Conservation (phyloP, 2,888 invertebrate species). For the Meteorus colon region DNA sequence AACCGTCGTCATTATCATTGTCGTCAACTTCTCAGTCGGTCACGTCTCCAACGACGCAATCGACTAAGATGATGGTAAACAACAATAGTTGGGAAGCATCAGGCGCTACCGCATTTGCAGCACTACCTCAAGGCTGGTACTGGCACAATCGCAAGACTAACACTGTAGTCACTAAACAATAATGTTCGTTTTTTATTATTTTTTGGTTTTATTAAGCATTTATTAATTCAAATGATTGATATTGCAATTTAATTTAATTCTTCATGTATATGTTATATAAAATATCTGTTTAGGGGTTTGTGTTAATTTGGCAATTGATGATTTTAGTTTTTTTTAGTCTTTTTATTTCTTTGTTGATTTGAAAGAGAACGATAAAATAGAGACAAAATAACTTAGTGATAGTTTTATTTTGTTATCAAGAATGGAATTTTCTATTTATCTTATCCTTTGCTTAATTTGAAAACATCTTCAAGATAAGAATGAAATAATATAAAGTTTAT, state of each 20-base stretch:
- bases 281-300: background rate
- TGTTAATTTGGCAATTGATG: background rate
- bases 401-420: no score
- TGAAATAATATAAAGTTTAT: no score
- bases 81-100: background rate
- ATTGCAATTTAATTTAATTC: background rate
- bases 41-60: background rate
- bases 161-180: background rate
- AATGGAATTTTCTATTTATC: no score
- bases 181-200: background rate
- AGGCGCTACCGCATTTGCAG: background rate
- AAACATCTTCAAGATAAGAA: no score
- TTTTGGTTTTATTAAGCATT: background rate
- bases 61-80: background rate
- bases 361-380: no score
- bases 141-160: background rate
- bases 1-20: slow-evolving; percentile 40
- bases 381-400: no score
- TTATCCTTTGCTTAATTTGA: no score
- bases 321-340: no score
- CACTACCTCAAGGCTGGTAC: slow-evolving; percentile 13
- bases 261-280: background rate
- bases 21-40: slow-evolving; percentile 44
- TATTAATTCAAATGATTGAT: slow-evolving; percentile 3
- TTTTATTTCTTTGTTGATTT: no score